These are phyloP conservation scores for Zapus hudsonius DNA, from an alignment of 2,113 vertebrate genomes.

Conservation along the genomic window DNA sequence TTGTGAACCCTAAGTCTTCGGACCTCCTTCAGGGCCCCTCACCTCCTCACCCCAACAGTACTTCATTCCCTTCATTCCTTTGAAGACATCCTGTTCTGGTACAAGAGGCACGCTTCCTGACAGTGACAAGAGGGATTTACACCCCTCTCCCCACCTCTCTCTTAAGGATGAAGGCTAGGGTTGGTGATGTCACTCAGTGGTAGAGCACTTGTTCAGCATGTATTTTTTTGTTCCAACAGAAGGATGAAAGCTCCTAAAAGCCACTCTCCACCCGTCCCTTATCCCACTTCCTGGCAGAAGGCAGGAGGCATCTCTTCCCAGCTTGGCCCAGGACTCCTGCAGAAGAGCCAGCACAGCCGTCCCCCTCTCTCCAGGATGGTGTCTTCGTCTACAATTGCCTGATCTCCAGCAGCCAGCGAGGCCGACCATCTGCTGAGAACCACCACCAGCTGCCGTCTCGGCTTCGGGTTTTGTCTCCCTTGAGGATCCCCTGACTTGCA, in stretches of 20 bases:
- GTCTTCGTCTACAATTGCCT: slow-evolving; percentile 55
- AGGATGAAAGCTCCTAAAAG: background rate
- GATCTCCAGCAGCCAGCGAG: slow-evolving; percentile 24
- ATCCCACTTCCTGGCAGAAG: slow-evolving; percentile 52
- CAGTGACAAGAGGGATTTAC: background rate
- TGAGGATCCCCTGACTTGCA: slow-evolving; percentile 46
- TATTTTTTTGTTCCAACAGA: background rate
- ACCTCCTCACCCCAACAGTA: background rate
- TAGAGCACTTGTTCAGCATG: background rate
- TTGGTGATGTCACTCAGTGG: background rate
- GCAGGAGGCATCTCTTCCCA: slow-evolving; percentile 32
- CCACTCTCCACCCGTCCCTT: background rate
- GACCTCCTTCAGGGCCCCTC: background rate
- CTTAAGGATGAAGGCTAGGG: background rate
- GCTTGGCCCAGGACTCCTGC: slow-evolving; percentile 62
- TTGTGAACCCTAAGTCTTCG: background rate
- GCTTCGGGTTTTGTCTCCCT: slow-evolving; percentile 63
- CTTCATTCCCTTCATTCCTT: background rate
- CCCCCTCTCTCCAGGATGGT: slow-evolving; percentile 36
- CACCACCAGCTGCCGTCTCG: slow-evolving; percentile 62
- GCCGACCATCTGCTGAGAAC: slow-evolving; percentile 54
- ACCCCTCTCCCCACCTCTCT: background rate
- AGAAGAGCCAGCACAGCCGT: slow-evolving; percentile 45
- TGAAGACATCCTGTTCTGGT: background rate
- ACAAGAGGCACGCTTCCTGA: background rate